Evolutionary conservation across 2,797 vertebrate genomes (phyloP).

Genomic region (Gallinago solitaria): DNA sequence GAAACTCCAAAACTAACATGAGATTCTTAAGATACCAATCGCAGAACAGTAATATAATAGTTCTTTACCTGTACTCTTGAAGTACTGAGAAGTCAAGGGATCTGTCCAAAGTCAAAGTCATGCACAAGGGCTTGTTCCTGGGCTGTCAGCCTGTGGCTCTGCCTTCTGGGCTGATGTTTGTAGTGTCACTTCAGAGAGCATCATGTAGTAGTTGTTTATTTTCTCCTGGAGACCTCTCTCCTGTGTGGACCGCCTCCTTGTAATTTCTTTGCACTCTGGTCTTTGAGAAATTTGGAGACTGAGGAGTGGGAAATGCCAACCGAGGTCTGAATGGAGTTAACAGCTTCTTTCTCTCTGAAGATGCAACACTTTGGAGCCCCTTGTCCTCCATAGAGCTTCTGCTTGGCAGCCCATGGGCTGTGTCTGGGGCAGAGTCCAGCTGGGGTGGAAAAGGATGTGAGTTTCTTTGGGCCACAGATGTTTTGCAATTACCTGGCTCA

Average conservation of each 20-base stretch:
- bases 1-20: slow-evolving; percentile 28
- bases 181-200: background rate
- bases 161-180: background rate
- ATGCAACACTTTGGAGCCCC: background rate
- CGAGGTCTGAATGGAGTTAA: background rate
- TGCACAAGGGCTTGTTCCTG: background rate
- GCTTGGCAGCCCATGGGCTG: background rate
- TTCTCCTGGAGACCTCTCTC: background rate
- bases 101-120: background rate
- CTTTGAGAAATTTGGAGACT: background rate
- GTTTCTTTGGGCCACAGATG: background rate
- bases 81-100: background rate
- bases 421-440: background rate
- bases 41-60: background rate
- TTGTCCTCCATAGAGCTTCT: background rate
- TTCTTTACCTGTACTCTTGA: background rate
- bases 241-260: background rate
- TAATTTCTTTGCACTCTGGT: background rate
- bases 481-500: background rate
- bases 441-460: accelerated
- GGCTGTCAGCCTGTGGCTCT: background rate
- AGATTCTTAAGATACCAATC: slow-evolving; percentile 11
- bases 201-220: background rate
- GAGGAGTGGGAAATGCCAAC: background rate
- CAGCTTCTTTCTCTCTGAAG: background rate